Evolutionary conservation across 2,797 vertebrate species (phyloP).

Genomic region (Hydrolagus colliei): DNA sequence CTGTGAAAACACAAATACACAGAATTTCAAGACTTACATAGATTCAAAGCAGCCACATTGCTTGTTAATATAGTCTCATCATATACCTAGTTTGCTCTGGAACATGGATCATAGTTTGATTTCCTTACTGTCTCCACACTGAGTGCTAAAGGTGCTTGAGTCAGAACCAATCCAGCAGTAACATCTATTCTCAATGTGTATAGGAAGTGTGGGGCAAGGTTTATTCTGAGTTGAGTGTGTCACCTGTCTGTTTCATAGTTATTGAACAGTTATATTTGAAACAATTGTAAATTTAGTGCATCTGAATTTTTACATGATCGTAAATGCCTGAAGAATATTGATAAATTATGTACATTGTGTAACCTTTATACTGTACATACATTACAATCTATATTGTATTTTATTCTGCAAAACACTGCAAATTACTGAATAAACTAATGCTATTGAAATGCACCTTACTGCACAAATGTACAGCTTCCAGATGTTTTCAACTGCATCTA

Average conservation of each 20-base stretch:
- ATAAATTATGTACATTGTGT: not conserved
- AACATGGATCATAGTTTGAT: no score
- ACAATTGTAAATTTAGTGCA: not conserved
- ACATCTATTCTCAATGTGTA: not conserved
- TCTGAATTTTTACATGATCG: not conserved
- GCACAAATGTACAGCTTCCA: not conserved
- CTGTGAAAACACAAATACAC: no score
- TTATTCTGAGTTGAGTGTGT: not conserved
- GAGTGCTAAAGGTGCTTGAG: no score
- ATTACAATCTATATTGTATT: not conserved
- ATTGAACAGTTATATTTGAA: not conserved
- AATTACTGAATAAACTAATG: not conserved
- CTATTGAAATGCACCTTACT: not conserved
- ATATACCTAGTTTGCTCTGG: no score
- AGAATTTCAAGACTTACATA: no score
- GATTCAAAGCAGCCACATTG: no score
- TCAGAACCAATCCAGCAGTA: no score
- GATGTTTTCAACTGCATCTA: slow-evolving; percentile 10
- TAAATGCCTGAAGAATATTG: no score
- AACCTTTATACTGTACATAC: not conserved
- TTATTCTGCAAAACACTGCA: not conserved
- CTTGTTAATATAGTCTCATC: no score
- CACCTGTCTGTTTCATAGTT: not conserved
- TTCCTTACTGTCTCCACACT: no score
- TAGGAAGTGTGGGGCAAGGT: not conserved